Conservation (phyloP, 1,140 invertebrate genomes). For the Drosophila pectinifera region DNA sequence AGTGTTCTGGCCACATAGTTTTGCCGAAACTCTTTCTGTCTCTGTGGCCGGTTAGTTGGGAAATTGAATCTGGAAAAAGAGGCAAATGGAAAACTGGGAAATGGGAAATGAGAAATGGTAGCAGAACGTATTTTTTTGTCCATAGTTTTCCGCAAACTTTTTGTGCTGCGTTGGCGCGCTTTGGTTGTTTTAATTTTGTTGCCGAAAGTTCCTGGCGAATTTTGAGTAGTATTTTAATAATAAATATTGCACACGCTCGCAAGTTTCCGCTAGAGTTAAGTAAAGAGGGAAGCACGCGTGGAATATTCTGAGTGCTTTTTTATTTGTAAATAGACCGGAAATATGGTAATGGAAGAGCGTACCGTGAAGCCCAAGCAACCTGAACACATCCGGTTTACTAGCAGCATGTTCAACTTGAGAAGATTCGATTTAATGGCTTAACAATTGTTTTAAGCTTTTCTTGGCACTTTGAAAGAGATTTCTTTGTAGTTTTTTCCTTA, state of each 20-base stretch:
- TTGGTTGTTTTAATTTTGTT: slow-evolving; percentile 72
- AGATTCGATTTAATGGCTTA: neutral
- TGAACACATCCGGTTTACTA: slow-evolving; percentile 13
- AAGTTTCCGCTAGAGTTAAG: slow-evolving; percentile 26
- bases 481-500: neutral
- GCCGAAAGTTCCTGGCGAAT: slow-evolving; percentile 60
- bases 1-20: slow-evolving; percentile 50
- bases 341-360: slow-evolving; percentile 54
- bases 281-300: slow-evolving; percentile 14
- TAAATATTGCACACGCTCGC: slow-evolving; percentile 64
- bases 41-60: slow-evolving; percentile 10
- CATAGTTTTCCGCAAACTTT: slow-evolving; percentile 66
- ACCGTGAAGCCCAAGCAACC: slow-evolving; percentile 20
- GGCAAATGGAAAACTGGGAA: slow-evolving; percentile 30
- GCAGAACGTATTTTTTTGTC: slow-evolving; percentile 22
- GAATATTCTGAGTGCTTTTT: neutral
- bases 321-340: slow-evolving; percentile 64
- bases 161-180: slow-evolving; percentile 56
- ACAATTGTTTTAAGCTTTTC: neutral
- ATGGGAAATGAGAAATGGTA: slow-evolving; percentile 21
- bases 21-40: slow-evolving; percentile 22
- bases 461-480: neutral
- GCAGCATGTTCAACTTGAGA: neutral
- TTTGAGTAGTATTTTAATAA: slow-evolving; percentile 78
- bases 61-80: slow-evolving; percentile 22